Conservation (phyloP, 2,797 vertebrate species). For the Cygnus olor region DNA sequence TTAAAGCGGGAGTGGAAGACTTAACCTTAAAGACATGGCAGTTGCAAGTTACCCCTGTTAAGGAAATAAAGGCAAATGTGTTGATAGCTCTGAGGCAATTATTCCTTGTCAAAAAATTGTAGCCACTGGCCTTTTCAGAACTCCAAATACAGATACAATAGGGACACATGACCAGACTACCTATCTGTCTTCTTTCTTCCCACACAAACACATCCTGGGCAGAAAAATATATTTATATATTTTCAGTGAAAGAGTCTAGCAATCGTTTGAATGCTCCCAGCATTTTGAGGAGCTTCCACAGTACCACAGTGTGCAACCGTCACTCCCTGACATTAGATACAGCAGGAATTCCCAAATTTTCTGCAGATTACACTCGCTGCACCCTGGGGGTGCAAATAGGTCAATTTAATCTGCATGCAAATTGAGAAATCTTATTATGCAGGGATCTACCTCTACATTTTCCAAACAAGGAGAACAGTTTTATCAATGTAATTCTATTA, state of each 20-base stretch:
- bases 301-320: background rate
- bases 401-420: slow-evolving; percentile 29
- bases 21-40: background rate
- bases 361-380: background rate
- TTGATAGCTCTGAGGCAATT: background rate
- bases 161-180: background rate
- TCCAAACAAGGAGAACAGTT: background rate
- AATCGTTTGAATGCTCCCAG: background rate
- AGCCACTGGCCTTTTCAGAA: background rate
- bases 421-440: background rate
- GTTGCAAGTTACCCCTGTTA: background rate
- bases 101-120: background rate
- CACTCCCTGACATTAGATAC: background rate
- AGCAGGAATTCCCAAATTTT: background rate
- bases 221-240: background rate
- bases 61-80: background rate
- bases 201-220: background rate
- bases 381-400: background rate
- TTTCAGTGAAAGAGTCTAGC: background rate
- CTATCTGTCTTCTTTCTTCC: background rate
- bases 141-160: background rate
- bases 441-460: background rate
- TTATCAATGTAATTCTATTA: background rate
- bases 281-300: background rate
- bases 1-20: background rate